Evolutionary conservation across 1,140 invertebrate genomes (phyloP), one percentile per base, ranked within the genome.

Genomic region (Microplitis demolitor): DNA sequence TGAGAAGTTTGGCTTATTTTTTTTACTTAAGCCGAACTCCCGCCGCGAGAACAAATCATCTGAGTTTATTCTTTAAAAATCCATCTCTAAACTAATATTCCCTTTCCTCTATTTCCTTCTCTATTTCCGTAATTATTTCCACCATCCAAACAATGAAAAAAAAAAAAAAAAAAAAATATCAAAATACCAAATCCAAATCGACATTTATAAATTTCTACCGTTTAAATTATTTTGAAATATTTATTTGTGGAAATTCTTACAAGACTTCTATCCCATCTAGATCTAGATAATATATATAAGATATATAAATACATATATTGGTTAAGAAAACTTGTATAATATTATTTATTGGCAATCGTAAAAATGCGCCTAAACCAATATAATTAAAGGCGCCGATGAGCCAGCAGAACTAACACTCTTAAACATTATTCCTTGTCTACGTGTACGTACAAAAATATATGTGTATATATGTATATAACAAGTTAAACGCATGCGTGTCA

Each of bases 11-110:
- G 83, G 31, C 14, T 71, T 64, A 53, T 82, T 85, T 85, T 81
- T 85, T 85, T 83, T 84, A 82, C 80, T 85, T 77, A 79, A 80
- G 79, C 11, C 58, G 83, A 80, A 85, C 84, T 85, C 85, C 85
- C 75, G 84, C 81, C 77, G 85, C 73, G 85, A 84, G 79, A 83
- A 83, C 85, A 85, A 85, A 84, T 84, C 82, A 83, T 83, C 78
- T 72, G 64, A 45, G 39, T 75, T 71, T 68, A 33, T 37, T 35
- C 4, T 35, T 33, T 61, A n/a, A 4, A 33, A 35, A 13, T 9
- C 13, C 62, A 64, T 64, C 62, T n/a, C 37, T 35, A 64, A 9
- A n/a, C 34, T n/a, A 14, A 14, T 13, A 37, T 11, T 50, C 70
- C 51, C 60, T 71, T 68, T 66, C 34, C 31, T 61, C 68, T 53